phyloP scores from a whole-genome alignment of 1,140 invertebrate genomes.

The Tetragnatha versicolor region DNA sequence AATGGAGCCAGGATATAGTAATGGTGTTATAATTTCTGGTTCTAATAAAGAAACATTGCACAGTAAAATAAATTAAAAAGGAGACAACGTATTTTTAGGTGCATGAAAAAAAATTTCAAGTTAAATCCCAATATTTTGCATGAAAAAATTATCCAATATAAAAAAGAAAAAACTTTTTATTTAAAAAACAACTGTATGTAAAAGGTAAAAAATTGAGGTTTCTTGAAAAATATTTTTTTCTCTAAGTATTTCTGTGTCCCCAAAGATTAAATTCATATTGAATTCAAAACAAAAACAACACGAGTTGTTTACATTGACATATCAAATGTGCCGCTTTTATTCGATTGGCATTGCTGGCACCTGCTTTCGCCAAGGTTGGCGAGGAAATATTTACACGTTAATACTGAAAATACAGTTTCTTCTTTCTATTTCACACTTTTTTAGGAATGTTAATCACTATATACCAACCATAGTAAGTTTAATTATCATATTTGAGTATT shows the following conservation, averaged over 20 bases:
- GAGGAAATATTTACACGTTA: not conserved
- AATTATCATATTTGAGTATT: not conserved
- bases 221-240: too few species aligned
- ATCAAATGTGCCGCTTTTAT: conserved; percentile 17
- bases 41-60: too few species aligned
- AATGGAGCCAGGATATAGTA: too few species aligned
- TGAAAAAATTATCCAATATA: too few species aligned
- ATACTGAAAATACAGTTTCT: not conserved
- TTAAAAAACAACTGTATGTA: not conserved
- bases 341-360: not conserved
- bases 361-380: conserved; percentile 15
- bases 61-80: too few species aligned
- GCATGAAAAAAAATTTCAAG: too few species aligned
- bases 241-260: too few species aligned
- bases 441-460: not conserved
- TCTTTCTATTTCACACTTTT: not conserved
- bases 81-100: too few species aligned
- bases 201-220: too few species aligned
- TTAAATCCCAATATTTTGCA: too few species aligned
- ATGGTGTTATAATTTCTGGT: too few species aligned
- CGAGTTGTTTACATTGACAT: not conserved
- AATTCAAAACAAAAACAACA: not conserved
- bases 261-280: too few species aligned
- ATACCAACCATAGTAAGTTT: not conserved
- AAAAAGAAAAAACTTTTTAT: not conserved